Evolutionary conservation across 2,888 invertebrate genomes (phyloP).

Genomic region (Drosophila heteroneura): DNA sequence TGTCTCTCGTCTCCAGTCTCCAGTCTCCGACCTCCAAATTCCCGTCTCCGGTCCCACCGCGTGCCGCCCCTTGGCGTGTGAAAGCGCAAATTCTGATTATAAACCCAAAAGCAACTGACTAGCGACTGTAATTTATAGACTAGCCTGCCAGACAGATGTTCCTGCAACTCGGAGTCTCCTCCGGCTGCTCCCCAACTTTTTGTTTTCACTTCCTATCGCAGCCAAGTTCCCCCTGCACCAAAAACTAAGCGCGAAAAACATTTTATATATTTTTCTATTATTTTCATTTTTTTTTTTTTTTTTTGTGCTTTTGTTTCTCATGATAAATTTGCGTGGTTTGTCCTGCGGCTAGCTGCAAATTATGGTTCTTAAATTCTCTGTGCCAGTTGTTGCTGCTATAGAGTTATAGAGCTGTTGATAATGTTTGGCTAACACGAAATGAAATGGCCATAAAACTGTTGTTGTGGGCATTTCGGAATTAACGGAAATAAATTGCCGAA

Average conservation of each 20-base stretch:
- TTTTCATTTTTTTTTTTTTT: constrained; percentile 24
- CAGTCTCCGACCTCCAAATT: background rate
- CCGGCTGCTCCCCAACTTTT: constrained; percentile 51
- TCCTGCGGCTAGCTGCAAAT: constrained; percentile 76
- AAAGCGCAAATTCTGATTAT: constrained; percentile 78
- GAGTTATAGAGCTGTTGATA: constrained; percentile 49
- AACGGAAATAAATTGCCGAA: constrained; percentile 72
- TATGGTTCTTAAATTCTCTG: constrained; percentile 77
- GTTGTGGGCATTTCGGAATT: constrained; percentile 59
- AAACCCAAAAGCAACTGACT: constrained; percentile 61
- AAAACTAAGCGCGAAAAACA: constrained; percentile 38
- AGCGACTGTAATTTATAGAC: constrained; percentile 74
- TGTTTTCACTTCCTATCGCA: constrained; percentile 72
- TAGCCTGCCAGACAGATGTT: constrained; percentile 51
- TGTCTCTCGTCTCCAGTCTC: background rate
- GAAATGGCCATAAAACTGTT: constrained; percentile 71
- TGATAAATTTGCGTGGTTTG: constrained; percentile 77
- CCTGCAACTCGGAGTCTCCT: constrained; percentile 17
- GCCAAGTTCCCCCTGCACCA: constrained; percentile 27
- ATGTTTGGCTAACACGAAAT: constrained; percentile 77
- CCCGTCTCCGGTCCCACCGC: constrained; percentile 3
- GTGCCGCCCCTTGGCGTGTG: constrained; percentile 65
- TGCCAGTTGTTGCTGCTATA: constrained; percentile 36
- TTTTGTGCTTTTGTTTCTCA: constrained; percentile 63
- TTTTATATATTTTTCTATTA: constrained; percentile 30